These are phyloP conservation scores for Drosophila eugracilis DNA, from an alignment of 1,140 invertebrate genomes.

Conservation along the genomic window DNA sequence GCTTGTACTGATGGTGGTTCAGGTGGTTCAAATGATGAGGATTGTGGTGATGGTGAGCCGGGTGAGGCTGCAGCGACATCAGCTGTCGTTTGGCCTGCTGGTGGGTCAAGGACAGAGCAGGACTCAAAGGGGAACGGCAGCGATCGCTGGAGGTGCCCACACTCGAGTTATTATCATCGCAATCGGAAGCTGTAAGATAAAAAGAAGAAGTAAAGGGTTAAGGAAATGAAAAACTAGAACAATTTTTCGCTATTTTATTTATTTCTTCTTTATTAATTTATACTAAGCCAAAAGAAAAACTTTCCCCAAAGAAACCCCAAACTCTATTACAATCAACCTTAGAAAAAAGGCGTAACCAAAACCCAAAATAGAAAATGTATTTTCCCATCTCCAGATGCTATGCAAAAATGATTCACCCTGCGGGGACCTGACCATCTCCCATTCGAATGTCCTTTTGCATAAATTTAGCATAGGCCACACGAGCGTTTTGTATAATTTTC, in stretches of 20 bases:
- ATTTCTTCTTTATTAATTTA: too few relatives aligned
- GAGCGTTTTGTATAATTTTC: constrained; percentile 76
- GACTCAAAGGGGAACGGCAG: constrained; percentile 74
- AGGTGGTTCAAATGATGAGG: constrained; percentile 36
- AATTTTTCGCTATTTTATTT: too few relatives aligned
- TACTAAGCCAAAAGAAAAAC: too few relatives aligned
- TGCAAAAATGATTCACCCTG: constrained; percentile 44
- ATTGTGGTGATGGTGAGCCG: constrained; percentile 55
- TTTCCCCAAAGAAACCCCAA: not conserved
- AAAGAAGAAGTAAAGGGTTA: not conserved
- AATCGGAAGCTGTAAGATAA: constrained; percentile 69
- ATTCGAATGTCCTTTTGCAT: constrained; percentile 65
- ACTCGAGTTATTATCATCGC: constrained; percentile 81
- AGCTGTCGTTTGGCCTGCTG: constrained; percentile 72
- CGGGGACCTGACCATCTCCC: constrained; percentile 6
- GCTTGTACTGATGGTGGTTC: constrained; percentile 56
- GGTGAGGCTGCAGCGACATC: constrained; percentile 61
- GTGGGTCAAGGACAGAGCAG: constrained; percentile 57
- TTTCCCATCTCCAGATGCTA: constrained; percentile 1
- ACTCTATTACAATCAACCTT: constrained; percentile 1
- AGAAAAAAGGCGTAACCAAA: constrained; percentile 22
- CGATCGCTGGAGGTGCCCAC: constrained; percentile 80
- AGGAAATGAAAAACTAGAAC: not conserved
- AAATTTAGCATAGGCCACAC: constrained; percentile 64
- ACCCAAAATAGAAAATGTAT: constrained; percentile 21